phyloP scores from a whole-genome alignment of 1,140 invertebrate species.

The Dolichoris vasculosae region DNA sequence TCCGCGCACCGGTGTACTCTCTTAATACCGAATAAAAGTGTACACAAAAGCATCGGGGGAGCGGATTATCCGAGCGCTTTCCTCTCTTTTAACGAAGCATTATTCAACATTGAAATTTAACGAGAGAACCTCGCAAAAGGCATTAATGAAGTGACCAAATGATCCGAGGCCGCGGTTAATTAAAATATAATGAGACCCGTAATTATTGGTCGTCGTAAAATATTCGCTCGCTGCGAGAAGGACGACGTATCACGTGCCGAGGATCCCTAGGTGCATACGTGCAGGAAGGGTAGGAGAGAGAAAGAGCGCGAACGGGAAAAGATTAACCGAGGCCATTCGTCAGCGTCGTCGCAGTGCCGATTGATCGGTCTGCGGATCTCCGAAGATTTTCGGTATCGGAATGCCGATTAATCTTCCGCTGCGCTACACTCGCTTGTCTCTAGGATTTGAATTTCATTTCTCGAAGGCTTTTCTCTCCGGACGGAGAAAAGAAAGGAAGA shows the following conservation, averaged over 20 bases:
- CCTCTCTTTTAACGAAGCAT: conserved; percentile 43
- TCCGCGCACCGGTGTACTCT: neutral
- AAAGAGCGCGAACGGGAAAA: conserved; percentile 36
- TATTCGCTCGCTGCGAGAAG: conserved; percentile 45
- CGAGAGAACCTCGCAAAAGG: conserved; percentile 65
- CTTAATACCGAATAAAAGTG: neutral
- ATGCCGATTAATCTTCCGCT: conserved; percentile 50
- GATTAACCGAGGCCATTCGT: conserved; percentile 62
- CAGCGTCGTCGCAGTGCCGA: conserved; percentile 57
- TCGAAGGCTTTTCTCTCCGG: neutral
- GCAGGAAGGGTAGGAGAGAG: neutral
- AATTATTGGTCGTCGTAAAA: conserved; percentile 69
- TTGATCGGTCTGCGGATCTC: conserved; percentile 42
- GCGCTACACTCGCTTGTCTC: neutral
- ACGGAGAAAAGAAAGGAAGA: conserved; percentile 8
- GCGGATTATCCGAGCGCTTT: conserved; percentile 48
- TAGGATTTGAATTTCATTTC: conserved; percentile 42
- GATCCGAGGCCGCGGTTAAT: conserved; percentile 62
- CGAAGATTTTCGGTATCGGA: conserved; percentile 51
- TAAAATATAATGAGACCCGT: conserved; percentile 73
- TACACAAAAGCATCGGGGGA: neutral
- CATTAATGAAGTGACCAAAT: conserved; percentile 65
- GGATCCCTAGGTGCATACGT: neutral
- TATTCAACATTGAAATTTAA: conserved; percentile 66
- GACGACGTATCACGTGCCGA: neutral